Evolutionary conservation across 1,140 invertebrate genomes (phyloP).

Genomic region (Drosophila albomicans): DNA sequence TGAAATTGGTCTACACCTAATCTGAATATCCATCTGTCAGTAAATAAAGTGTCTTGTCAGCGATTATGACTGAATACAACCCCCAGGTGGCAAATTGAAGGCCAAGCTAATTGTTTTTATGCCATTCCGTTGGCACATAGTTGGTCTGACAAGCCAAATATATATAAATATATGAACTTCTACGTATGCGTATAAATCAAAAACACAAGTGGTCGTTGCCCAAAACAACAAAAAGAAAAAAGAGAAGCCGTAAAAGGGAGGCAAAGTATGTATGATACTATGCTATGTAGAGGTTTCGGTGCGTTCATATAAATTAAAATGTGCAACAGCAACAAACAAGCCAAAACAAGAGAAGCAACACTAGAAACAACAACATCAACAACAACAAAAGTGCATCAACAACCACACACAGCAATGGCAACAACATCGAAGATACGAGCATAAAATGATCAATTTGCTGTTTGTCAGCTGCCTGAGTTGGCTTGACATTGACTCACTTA

Average conservation of each 20-base stretch:
- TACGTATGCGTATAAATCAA: background rate
- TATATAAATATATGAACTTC: background rate
- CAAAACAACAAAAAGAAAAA: background rate
- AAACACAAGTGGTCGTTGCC: conserved; percentile 15
- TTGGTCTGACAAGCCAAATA: background rate
- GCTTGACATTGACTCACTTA: conserved; percentile 43
- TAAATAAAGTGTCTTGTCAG: background rate
- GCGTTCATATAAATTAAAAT: conserved; percentile 16
- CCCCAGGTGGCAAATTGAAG: conserved; percentile 5
- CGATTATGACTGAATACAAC: background rate
- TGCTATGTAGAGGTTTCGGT: conserved; percentile 6
- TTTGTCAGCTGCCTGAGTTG: conserved; percentile 17
- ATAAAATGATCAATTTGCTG: conserved; percentile 36
- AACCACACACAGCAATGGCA: background rate
- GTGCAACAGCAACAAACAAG: conserved; percentile 31
- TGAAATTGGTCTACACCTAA: background rate
- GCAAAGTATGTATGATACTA: conserved; percentile 46
- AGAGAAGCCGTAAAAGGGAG: conserved; percentile 16
- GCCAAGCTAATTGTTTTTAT: conserved; percentile 12
- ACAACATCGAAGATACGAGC: conserved; percentile 5
- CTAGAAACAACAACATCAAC: conserved; percentile 39
- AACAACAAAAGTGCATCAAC: conserved; percentile 24
- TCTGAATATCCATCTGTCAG: background rate
- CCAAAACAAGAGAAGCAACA: background rate
- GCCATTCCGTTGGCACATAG: background rate